Evolutionary conservation across 2,888 invertebrate species (phyloP).

Genomic region (Myopa tessellatipennis): DNA sequence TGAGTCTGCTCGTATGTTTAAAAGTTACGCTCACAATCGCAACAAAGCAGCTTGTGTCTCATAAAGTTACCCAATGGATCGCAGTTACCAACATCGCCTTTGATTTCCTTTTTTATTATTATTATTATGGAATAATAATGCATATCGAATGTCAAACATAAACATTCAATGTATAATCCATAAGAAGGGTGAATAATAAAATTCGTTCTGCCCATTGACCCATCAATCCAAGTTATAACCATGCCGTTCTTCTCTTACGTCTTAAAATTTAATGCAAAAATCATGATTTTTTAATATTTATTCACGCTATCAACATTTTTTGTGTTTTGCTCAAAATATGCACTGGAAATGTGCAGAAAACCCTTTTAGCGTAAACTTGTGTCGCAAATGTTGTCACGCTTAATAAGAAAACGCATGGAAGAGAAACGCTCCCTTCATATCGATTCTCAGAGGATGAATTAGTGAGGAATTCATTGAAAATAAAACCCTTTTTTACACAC

Average conservation of each 20-base stretch:
- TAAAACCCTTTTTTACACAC: neutral
- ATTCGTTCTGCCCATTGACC: neutral
- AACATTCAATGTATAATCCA: slow-evolving; percentile 57
- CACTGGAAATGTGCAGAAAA: slow-evolving; percentile 5
- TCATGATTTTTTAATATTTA: slow-evolving; percentile 31
- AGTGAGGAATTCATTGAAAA: neutral
- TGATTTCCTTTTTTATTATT: slow-evolving; percentile 43
- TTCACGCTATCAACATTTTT: neutral
- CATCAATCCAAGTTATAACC: neutral
- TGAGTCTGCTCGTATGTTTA: too few relatives aligned
- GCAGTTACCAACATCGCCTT: too few relatives aligned
- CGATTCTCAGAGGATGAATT: slow-evolving; percentile 17
- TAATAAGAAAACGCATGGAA: slow-evolving; percentile 5
- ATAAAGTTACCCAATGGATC: too few relatives aligned
- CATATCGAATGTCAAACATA: slow-evolving; percentile 60
- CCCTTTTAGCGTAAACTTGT: slow-evolving; percentile 31
- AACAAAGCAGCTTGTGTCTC: too few relatives aligned
- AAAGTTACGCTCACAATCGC: too few relatives aligned
- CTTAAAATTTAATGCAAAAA: slow-evolving; percentile 25
- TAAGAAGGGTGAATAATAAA: slow-evolving; percentile 47
- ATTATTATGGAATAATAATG: slow-evolving; percentile 66
- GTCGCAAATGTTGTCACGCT: slow-evolving; percentile 35
- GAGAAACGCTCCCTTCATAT: neutral
- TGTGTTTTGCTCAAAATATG: neutral
- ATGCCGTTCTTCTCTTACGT: neutral